Evolutionary conservation across 2,888 invertebrate genomes (phyloP), one percentile per base, ranked within the genome.

Genomic region (Pyrgus malvae): DNA sequence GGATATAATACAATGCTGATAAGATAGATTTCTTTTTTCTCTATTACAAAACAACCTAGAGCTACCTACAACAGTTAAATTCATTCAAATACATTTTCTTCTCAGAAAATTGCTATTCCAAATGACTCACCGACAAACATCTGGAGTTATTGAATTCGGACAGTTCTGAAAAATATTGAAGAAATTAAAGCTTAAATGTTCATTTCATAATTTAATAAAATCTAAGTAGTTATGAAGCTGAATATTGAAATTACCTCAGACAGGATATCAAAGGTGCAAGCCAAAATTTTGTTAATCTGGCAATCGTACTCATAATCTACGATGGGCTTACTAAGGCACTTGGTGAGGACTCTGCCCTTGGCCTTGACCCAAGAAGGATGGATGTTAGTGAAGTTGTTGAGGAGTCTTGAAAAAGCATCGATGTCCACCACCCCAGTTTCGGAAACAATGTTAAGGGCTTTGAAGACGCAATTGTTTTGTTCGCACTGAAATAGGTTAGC

Each of bases 251-350:
- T 64, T 63, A 89, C 89, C 81, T 89, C 89, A 50, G 80, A 74
- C 1, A 89, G 65, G 0, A 87, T 76, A 66, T 89, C 89, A 19
- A 86, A 72, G 1, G 83, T 80, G 29, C 89, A 90, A 11, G 76
- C 72, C 27, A 89, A 48, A 0, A 90, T 48, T 7, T 73, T 78
- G 40, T 88, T 88, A 3, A 90, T 81, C 49, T 82, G 76, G 53
- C 89, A 89, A 0, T 70, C 76, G 0, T 65, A 72, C 0, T 69
- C 70, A 37, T 84, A 84, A 0, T 69, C 74, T 1, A 51, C 45
- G 0, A 69, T 16, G 0, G 73, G 70, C 48, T 70, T 79, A 1
- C 59, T 66, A 8, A 89, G 60, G 25, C 89, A 90, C 8, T 78
- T 77, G 0, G 83, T 84, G 11, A 83, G 56, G 0, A 82, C 89